A percentile compares a stretch with the other conserved stretches of the same genome.
These are phyloP conservation scores for Periophthalmus modestus DNA, from an alignment of 2,113 vertebrate species.

Conservation along the genomic window DNA sequence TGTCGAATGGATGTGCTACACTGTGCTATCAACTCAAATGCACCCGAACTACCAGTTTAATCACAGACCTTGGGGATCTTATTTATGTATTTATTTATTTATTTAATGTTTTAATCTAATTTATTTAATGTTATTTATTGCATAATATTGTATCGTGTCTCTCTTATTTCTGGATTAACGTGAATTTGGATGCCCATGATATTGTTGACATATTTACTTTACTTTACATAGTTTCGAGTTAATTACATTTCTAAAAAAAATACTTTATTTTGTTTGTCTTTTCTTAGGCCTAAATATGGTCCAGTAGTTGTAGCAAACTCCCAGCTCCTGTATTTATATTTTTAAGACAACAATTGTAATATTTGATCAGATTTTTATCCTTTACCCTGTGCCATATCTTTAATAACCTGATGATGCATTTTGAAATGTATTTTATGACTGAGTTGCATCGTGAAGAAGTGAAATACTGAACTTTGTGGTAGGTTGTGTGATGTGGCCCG, in stretches of 20 bases:
- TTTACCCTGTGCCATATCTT: constrained; percentile 19
- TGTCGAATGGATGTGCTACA: constrained; percentile 43
- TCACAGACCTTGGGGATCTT: constrained; percentile 63
- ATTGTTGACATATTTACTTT: constrained; percentile 47
- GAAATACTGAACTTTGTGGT: constrained; percentile 63
- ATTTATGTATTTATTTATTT: constrained; percentile 88
- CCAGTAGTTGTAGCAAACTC: constrained; percentile 74
- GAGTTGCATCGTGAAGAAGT: constrained; percentile 36
- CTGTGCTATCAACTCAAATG: constrained; percentile 44
- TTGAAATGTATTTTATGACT: constrained; percentile 29
- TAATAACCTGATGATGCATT: constrained; percentile 23
- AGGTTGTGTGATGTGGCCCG: constrained; percentile 65
- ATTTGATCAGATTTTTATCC: constrained; percentile 12
- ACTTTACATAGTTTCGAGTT: constrained; percentile 31
- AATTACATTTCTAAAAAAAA: constrained; percentile 43
- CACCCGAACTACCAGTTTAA: constrained; percentile 49
- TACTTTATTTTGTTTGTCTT: constrained; percentile 26
- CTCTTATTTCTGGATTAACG: constrained; percentile 60
- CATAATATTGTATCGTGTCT: constrained; percentile 54
- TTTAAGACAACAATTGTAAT: constrained; percentile 13
- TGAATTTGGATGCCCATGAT: constrained; percentile 60
- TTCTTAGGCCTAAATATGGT: constrained; percentile 41
- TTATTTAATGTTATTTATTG: constrained; percentile 82
- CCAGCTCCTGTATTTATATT: constrained; percentile 39
- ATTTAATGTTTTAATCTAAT: constrained; percentile 77